phyloP scores from a whole-genome alignment of 2,113 vertebrate genomes.

The Hepsetus odoe region DNA sequence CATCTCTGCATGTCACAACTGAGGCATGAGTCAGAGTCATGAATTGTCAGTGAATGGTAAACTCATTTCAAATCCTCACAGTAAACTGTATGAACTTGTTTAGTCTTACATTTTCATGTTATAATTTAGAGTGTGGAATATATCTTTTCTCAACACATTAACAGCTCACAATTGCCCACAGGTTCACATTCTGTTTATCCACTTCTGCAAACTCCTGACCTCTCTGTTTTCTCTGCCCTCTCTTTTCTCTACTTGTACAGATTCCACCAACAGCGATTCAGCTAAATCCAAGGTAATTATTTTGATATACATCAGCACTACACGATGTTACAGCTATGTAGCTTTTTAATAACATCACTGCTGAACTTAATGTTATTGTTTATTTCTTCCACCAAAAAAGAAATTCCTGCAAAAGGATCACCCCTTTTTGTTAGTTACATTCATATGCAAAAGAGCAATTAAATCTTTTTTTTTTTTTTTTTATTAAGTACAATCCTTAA shows the following conservation, averaged over 20 bases:
- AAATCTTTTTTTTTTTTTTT: no score
- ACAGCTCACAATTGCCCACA: not conserved
- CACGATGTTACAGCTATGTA: not conserved
- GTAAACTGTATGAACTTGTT: not conserved
- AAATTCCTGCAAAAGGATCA: no score
- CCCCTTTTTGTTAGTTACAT: no score
- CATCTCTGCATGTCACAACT: not conserved
- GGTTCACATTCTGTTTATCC: constrained; percentile 7
- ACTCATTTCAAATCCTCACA: not conserved
- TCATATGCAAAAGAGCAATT: no score
- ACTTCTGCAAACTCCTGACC: not conserved
- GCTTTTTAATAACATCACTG: no score
- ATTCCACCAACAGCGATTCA: constrained; percentile 86
- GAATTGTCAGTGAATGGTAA: not conserved
- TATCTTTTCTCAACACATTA: not conserved
- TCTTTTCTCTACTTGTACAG: constrained; percentile 67
- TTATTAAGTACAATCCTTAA: no score
- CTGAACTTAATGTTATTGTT: no score
- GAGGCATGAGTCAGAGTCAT: not conserved
- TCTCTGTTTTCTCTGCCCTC: constrained; percentile 11
- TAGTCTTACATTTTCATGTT: not conserved
- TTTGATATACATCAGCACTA: constrained; percentile 1
- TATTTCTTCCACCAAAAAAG: no score
- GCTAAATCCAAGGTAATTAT: constrained; percentile 87
- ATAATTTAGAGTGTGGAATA: not conserved